Percentiles rank a stretch among this genome's conserved stretches.
phyloP scores from a whole-genome alignment of 2,888 invertebrate species.

The Busseola fusca region DNA sequence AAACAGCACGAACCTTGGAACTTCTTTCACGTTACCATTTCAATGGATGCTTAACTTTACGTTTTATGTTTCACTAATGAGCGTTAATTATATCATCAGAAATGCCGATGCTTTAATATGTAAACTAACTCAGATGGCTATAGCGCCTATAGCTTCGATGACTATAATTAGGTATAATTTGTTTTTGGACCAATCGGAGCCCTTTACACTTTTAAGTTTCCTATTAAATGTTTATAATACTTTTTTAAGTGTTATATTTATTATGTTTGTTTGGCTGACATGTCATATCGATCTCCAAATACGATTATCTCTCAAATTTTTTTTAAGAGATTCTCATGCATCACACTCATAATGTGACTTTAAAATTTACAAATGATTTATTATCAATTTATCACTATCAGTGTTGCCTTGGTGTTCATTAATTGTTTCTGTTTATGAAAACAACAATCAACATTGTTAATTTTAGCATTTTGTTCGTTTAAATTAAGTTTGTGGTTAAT shows the following conservation, averaged over 20 bases:
- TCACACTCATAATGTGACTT: background rate
- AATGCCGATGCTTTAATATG: conserved; percentile 69
- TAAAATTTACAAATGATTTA: background rate
- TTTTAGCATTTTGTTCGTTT: conserved; percentile 12
- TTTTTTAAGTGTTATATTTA: conserved; percentile 54
- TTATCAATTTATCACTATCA: background rate
- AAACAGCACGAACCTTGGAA: conserved; percentile 57
- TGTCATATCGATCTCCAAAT: conserved; percentile 36
- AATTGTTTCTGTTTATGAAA: conserved; percentile 13
- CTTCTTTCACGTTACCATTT: conserved; percentile 63
- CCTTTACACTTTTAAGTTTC: conserved; percentile 62
- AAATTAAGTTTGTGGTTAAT: background rate
- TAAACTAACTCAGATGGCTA: conserved; percentile 65
- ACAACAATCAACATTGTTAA: conserved; percentile 8
- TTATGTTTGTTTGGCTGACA: conserved; percentile 55
- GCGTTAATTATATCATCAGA: conserved; percentile 75
- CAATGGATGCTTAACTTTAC: conserved; percentile 61
- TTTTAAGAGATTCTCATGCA: conserved; percentile 17
- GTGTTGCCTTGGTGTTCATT: conserved; percentile 2
- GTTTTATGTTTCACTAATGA: conserved; percentile 73
- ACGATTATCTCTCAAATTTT: too few species aligned
- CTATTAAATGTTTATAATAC: conserved; percentile 61
- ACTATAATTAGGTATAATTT: conserved; percentile 74
- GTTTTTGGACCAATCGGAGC: conserved; percentile 66
- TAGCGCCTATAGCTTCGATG: conserved; percentile 62